Percentiles rank a stretch among this genome's conserved stretches.
These are phyloP conservation scores for Myotis planiceps DNA, from an alignment of 2,797 vertebrate species.

Conservation along the genomic window DNA sequence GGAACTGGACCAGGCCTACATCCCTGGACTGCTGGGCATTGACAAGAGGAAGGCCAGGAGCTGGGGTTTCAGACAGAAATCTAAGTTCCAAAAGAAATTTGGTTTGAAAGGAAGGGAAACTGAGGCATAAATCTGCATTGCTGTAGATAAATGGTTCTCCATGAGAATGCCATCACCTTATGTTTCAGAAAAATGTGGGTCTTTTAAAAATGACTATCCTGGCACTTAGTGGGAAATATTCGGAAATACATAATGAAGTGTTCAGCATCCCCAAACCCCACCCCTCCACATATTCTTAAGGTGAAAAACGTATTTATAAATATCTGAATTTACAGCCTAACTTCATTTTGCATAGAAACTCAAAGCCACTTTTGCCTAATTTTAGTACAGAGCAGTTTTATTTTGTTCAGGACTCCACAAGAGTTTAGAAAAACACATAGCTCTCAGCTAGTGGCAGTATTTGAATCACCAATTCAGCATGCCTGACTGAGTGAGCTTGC, in stretches of 20 bases:
- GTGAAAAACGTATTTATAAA: neutral
- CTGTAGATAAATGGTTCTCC: neutral
- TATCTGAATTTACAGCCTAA: neutral
- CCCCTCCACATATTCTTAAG: neutral
- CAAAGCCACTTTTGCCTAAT: neutral
- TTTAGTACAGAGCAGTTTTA: neutral
- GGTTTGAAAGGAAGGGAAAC: neutral
- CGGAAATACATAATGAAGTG: neutral
- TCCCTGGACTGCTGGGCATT: neutral
- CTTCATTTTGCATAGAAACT: constrained; percentile 21
- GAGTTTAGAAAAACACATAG: constrained; percentile 7
- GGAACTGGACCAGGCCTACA: neutral
- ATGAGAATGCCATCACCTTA: neutral
- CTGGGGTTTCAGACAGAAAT: neutral
- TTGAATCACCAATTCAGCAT: neutral
- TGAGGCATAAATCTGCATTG: neutral
- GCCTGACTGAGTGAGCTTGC: neutral
- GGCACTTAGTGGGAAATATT: neutral
- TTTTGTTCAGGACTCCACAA: neutral
- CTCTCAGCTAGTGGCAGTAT: neutral
- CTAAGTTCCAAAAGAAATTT: neutral
- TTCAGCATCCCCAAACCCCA: neutral
- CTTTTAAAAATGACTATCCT: constrained; percentile 26
- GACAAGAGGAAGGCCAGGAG: neutral
- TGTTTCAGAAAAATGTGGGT: constrained; percentile 2